Conservation (phyloP, 1,140 invertebrate genomes). For the Leptopilina clavipes region DNA sequence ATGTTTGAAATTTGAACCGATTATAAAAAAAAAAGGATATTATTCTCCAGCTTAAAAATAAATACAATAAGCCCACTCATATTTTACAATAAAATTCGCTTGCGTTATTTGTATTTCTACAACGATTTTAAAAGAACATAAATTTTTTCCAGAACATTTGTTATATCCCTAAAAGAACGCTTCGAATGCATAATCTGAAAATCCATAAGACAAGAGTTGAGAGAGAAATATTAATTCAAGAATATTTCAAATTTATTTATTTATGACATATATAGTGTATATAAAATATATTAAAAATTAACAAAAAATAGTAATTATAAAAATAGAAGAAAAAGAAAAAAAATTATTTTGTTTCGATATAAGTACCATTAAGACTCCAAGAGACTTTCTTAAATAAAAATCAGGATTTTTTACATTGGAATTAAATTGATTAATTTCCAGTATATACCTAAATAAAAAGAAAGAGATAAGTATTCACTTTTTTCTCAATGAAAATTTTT, state of each 20-base stretch:
- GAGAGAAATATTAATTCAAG: no score
- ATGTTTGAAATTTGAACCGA: background rate
- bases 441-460: background rate
- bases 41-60: background rate
- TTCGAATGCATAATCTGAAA: background rate
- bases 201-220: background rate
- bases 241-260: no score
- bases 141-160: background rate
- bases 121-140: background rate
- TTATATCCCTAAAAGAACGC: background rate
- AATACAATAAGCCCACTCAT: background rate
- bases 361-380: no score
- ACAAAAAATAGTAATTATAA: no score
- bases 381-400: no score
- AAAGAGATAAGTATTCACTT: slow-evolving; percentile 29
- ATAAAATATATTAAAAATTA: no score
- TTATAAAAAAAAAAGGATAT: background rate
- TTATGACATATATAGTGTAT: no score
- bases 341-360: no score
- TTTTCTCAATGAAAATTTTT: slow-evolving; percentile 46
- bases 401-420: no score
- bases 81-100: slow-evolving; percentile 12
- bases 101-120: background rate
- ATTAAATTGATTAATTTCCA: background rate
- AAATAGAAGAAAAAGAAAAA: no score